These are phyloP conservation scores for Gallinago jamesoni DNA, from an alignment of 2,113 vertebrate species.

Conservation along the genomic window DNA sequence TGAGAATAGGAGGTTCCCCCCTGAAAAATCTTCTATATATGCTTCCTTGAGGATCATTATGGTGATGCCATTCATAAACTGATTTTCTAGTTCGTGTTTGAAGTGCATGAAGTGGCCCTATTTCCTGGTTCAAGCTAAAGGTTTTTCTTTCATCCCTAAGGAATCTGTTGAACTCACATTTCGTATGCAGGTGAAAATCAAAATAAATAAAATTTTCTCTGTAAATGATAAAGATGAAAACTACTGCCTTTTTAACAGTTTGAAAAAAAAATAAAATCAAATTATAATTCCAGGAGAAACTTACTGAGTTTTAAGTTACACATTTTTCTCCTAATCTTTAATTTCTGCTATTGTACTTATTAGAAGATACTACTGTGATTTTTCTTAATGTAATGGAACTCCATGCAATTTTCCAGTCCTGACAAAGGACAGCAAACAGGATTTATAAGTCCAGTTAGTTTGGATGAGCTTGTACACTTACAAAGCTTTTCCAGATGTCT, in stretches of 20 bases:
- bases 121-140: not conserved
- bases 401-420: not conserved
- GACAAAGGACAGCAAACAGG: not conserved
- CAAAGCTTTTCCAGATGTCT: conserved; percentile 24
- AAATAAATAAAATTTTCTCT: not conserved
- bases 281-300: not conserved
- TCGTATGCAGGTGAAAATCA: not conserved
- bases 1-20: not conserved
- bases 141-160: not conserved
- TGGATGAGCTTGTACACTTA: not conserved
- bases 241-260: not conserved
- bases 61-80: not conserved
- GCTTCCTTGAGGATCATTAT: not conserved
- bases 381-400: not conserved
- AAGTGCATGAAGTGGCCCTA: not conserved
- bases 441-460: not conserved
- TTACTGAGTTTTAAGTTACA: not conserved
- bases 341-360: not conserved
- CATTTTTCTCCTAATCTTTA: not conserved
- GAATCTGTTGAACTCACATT: not conserved
- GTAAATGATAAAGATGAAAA: not conserved
- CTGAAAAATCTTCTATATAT: not conserved
- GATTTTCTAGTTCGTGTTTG: not conserved
- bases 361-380: not conserved
- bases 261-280: not conserved